Percentiles rank a stretch among this genome's conserved stretches.
phyloP scores from a whole-genome alignment of 2,888 invertebrate species.

The Drosophila villosipedis region DNA sequence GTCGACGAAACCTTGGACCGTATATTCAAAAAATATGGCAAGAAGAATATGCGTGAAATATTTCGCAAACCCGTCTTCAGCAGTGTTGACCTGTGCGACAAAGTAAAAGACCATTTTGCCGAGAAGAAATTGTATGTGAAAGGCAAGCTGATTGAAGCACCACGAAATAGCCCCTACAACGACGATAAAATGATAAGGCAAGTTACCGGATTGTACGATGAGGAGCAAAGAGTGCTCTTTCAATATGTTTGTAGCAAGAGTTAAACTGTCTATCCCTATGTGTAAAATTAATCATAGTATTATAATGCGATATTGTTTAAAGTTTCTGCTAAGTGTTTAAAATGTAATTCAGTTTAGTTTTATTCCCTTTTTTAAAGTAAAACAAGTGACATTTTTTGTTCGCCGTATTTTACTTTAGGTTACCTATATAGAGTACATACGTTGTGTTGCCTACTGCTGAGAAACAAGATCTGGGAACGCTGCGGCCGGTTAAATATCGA shows the following conservation, averaged over 20 bases:
- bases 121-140: constrained; percentile 59
- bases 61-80: constrained; percentile 66
- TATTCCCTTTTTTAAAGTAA: too few relatives aligned
- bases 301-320: neutral
- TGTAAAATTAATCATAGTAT: neutral
- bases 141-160: constrained; percentile 64
- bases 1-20: constrained; percentile 56
- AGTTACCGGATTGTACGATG: constrained; percentile 49
- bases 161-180: constrained; percentile 60
- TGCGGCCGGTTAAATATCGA: constrained; percentile 10
- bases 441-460: too few relatives aligned
- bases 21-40: constrained; percentile 64
- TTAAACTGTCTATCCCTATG: neutral
- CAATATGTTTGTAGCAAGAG: constrained; percentile 51
- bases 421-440: too few relatives aligned
- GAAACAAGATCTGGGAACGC: constrained; percentile 13
- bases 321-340: neutral
- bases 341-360: neutral
- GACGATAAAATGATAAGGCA: constrained; percentile 52
- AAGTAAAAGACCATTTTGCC: constrained; percentile 56
- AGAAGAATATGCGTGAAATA: constrained; percentile 63
- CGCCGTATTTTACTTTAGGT: too few relatives aligned
- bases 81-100: constrained; percentile 49
- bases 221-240: constrained; percentile 53
- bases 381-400: too few relatives aligned